These are phyloP conservation scores for Phaedon cochleariae DNA, from an alignment of 2,888 invertebrate genomes.

Conservation along the genomic window DNA sequence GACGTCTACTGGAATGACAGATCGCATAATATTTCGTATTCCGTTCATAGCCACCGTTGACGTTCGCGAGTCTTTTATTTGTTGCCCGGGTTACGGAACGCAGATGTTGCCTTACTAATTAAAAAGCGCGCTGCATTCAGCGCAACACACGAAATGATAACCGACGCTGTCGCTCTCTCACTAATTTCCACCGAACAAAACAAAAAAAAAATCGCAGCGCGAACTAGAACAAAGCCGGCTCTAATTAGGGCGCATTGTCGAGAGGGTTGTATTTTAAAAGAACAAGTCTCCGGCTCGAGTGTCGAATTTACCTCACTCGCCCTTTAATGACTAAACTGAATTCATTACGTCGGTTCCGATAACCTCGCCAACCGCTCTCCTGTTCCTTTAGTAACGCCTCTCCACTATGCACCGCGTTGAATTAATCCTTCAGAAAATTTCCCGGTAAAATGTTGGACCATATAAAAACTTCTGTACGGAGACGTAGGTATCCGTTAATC, in stretches of 20 bases:
- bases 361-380: constrained; percentile 25
- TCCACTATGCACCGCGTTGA: background rate
- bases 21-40: background rate
- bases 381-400: background rate
- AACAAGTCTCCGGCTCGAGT: constrained; percentile 50
- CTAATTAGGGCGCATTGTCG: constrained; percentile 56
- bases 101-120: constrained; percentile 61
- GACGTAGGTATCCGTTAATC: no score
- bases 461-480: no score
- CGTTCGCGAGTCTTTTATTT: background rate
- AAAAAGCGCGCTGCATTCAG: constrained; percentile 55
- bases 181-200: constrained; percentile 52
- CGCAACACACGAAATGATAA: constrained; percentile 51
- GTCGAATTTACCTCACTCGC: constrained; percentile 48
- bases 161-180: constrained; percentile 49
- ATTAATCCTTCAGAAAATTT: constrained; percentile 29
- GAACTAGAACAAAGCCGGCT: constrained; percentile 53
- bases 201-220: constrained; percentile 47
- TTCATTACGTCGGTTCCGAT: constrained; percentile 43
- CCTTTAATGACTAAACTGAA: constrained; percentile 52
- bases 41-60: no score
- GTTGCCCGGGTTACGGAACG: constrained; percentile 41
- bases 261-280: constrained; percentile 52
- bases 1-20: background rate
- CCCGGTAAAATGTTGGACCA: no score